Evolutionary conservation across 2,888 invertebrate species (phyloP), one percentile per base, ranked within the genome.

Genomic region (Phortica magna): DNA sequence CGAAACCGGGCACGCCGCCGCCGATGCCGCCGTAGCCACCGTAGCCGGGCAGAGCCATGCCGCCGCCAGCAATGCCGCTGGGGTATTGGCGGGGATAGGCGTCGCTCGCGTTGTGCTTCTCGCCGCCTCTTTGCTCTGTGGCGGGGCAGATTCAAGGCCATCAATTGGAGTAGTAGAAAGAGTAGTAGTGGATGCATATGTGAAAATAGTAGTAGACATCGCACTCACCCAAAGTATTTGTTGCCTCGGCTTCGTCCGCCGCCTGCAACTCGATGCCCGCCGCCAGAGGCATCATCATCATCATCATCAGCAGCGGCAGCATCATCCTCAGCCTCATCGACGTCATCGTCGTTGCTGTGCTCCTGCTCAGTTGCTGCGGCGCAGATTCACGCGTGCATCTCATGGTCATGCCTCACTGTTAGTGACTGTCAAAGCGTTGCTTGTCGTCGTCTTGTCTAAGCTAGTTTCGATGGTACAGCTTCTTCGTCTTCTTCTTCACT

Each of bases 231-330:
- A 61, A 61, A 5, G 19, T 22, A 67, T 70, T 41, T 43, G 70
- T 19, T 3, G 70, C 48, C 19, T n/a, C 48, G 17, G 9, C 17
- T 4, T 5, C 3, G 9, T 14, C 48, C 59, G 78, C 76, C 5
- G 80, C 80, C 42, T 22, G 81, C 74, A 0, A 75, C 78, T 10
- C 68, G 22, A 7, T 12, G 43, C 12, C 19, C 39, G 14, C 67
- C 14, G 14, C 74, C 53, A 39, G 2, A 2, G 17, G n/a, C 1
- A 75, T 42, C 59, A 68, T 17, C 61, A 53, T 48, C n/a, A 41
- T 5, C 10, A 65, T 7, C 7, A 31, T 17, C 14, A 57, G 31
- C 41, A 67, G 7, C 14, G 14, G 9, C 7, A 19, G 43, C 68
- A 12, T 72, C 73, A 75, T 42, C n/a, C 14, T 65, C 39, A 41